Evolutionary conservation across 1,140 invertebrate genomes (phyloP), one percentile per base, ranked within the genome.

Genomic region (Paralvinella palmiformis): DNA sequence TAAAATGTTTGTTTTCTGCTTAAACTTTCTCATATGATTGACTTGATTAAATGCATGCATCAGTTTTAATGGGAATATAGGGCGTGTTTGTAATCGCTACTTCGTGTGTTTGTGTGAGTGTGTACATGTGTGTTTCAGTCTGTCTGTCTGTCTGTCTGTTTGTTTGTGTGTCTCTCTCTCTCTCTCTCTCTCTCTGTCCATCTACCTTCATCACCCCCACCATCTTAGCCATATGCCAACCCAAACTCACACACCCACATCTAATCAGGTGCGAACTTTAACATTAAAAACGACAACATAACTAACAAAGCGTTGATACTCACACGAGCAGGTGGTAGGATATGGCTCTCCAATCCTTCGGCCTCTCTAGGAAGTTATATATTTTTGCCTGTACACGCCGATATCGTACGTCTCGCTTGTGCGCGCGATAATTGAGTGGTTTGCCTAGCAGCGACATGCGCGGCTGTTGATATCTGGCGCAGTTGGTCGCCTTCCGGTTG

Each of bases 321-420:
- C 87, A 96, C 92, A 95, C 89, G 74, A 91, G 83, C 80, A 95
- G 86, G 85, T 95, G 93, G 84, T 96, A 96, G 69, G 88, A 83
- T 75, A 92, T 87, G 63, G 91, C 89, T 77, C 87, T 88, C 77
- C 87, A 85, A 68, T 90, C 90, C 69, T 92, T 85, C 61, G 93
- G 92, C 76, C 92, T 83, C 84, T 96, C 93, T 75, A 96, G 86
- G 82, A 95, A 95, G 83, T 95, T 95, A 85, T 95, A 94, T 76
- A 94, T 86, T 79, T 88, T 87, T 74, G 89, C 88, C 82, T 96
- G 93, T 58, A 92, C 83, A 75, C 89, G 87, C 73, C 93, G 84
- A 83, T 93, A 94, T 69, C 90, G 86, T 79, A 89, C 89, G 85
- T 93, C 91, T 82, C 89, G 86, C 24, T 75, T 64, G 59, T 91